Conservation (phyloP, 2,113 vertebrate species). For the Nannobrachium achirus region DNA sequence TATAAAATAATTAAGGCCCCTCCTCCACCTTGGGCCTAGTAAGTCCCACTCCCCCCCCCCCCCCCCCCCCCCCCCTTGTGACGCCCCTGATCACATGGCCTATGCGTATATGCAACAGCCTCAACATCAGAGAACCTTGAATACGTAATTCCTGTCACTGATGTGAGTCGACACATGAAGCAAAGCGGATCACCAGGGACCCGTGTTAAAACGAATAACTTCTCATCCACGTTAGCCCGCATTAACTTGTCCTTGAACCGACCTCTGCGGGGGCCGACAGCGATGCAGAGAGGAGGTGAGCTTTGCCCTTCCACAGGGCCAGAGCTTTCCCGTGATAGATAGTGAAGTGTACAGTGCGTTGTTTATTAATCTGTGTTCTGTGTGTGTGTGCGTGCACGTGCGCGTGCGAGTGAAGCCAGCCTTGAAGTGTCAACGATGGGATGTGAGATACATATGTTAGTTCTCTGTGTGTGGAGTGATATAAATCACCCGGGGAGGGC, state of each 20-base stretch:
- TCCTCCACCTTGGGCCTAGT: too few species aligned
- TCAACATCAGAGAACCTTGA: not conserved
- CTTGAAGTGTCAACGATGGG: constrained; percentile 45
- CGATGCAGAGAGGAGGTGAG: constrained; percentile 5
- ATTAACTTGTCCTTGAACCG: constrained; percentile 12
- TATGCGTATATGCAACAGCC: constrained; percentile 49
- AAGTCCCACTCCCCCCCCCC: too few species aligned
- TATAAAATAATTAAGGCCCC: too few species aligned
- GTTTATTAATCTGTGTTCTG: constrained; percentile 17
- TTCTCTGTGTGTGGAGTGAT: constrained; percentile 28
- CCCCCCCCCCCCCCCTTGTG: too few species aligned
- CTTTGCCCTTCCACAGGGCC: constrained; percentile 19
- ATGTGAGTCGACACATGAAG: constrained; percentile 38
- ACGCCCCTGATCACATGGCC: constrained; percentile 58
- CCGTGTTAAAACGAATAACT: constrained; percentile 10
- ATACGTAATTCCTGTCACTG: constrained; percentile 32
- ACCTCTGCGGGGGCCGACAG: constrained; percentile 8
- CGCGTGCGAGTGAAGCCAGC: constrained; percentile 29
- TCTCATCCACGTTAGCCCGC: constrained; percentile 4
- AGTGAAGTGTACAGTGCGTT: constrained; percentile 7
- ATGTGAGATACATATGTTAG: constrained; percentile 63
- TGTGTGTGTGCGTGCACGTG: not conserved
- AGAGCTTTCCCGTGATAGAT: constrained; percentile 5
- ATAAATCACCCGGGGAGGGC: constrained; percentile 59
- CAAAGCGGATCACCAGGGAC: constrained; percentile 21